Conservation (phyloP, 2,797 vertebrate species). For the Anableps anableps region DNA sequence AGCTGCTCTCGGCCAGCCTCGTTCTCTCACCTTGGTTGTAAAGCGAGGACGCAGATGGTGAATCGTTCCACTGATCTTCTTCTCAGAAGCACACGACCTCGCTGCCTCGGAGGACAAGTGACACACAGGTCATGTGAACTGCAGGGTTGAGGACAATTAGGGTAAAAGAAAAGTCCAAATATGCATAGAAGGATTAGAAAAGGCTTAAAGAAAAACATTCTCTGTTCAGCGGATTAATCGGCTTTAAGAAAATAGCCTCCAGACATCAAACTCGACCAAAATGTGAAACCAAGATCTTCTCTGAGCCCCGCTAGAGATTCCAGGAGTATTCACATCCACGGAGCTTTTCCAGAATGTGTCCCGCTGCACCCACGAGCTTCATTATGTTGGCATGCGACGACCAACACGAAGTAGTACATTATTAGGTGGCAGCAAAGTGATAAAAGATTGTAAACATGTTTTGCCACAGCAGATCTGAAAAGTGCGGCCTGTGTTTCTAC, state of each 20-base stretch:
- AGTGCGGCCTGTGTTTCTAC: not conserved
- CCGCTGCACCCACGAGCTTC: not conserved
- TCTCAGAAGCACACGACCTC: conserved; percentile 20
- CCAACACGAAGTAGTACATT: not conserved
- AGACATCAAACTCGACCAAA: conserved; percentile 11
- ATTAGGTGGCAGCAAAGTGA: not conserved
- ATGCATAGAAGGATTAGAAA: not conserved
- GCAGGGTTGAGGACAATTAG: not conserved
- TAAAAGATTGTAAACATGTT: not conserved
- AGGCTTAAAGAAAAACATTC: not conserved
- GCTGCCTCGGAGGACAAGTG: conserved; percentile 38
- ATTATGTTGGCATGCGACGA: not conserved
- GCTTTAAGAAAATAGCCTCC: conserved; percentile 21
- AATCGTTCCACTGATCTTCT: conserved; percentile 43
- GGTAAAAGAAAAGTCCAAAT: conserved; percentile 21
- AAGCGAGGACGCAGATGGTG: conserved; percentile 55
- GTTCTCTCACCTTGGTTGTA: conserved; percentile 44
- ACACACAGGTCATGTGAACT: conserved; percentile 20
- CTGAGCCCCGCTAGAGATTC: not conserved
- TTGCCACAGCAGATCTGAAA: not conserved
- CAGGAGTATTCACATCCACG: not conserved
- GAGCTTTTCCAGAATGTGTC: not conserved
- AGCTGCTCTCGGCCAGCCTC: conserved; percentile 39
- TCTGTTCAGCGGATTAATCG: conserved; percentile 14
- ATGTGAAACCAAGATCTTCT: conserved; percentile 24